Evolutionary conservation across 2,797 vertebrate genomes (phyloP).

Genomic region (Mus caroli): DNA sequence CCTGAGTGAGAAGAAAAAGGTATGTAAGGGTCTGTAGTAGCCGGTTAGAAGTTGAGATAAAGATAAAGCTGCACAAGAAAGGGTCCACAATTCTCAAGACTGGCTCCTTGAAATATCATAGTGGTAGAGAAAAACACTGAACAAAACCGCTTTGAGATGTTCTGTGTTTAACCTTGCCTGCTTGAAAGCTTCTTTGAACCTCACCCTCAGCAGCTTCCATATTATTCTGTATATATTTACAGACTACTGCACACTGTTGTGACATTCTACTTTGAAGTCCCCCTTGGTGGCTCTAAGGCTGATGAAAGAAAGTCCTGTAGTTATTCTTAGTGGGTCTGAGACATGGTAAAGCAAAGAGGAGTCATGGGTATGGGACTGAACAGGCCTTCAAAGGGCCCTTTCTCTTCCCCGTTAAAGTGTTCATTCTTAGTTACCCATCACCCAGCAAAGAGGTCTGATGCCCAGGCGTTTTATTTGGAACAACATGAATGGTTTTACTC

Average conservation of each 20-base stretch:
- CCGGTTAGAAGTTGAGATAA: neutral
- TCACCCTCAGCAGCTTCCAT: conserved; percentile 59
- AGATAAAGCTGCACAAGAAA: neutral
- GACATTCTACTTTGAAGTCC: conserved; percentile 81
- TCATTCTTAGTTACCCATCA: conserved; percentile 72
- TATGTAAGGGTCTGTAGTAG: neutral
- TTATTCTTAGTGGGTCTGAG: conserved; percentile 49
- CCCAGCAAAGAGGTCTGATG: conserved; percentile 67
- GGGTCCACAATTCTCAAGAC: neutral
- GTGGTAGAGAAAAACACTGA: conserved; percentile 12
- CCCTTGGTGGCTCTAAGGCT: conserved; percentile 6
- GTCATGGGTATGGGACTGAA: conserved; percentile 57
- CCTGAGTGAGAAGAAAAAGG: neutral
- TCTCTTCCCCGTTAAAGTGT: conserved; percentile 71
- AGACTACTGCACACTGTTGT: conserved; percentile 59
- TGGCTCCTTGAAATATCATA: conserved; percentile 12
- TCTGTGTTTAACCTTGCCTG: conserved; percentile 49
- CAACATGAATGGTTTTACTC: conserved; percentile 78
- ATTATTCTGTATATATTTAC: conserved; percentile 68
- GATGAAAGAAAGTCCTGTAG: conserved; percentile 81
- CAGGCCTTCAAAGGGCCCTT: conserved; percentile 81
- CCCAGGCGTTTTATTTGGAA: conserved; percentile 80
- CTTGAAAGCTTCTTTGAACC: conserved; percentile 66
- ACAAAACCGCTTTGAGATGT: conserved; percentile 74
- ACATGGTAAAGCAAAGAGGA: conserved; percentile 56